Evolutionary conservation across 2,113 vertebrate species (phyloP).

Genomic region (Edolisoma coerulescens): DNA sequence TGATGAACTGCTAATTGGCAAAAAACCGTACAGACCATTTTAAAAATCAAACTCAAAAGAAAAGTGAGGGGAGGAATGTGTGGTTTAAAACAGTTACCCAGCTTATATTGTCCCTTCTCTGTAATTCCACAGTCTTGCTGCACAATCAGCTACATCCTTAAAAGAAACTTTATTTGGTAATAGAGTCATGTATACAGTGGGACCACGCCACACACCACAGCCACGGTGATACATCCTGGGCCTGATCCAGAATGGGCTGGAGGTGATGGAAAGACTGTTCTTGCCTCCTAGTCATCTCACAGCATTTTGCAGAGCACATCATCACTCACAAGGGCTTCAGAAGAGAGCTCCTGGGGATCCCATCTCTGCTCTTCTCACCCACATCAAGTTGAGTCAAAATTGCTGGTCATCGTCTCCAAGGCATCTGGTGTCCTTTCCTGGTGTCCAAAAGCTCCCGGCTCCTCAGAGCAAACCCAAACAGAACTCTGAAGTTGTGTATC

Average conservation of each 20-base stretch:
- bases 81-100: background rate
- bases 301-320: background rate
- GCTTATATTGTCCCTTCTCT: background rate
- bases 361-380: background rate
- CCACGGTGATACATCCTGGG: background rate
- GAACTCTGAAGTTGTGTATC: background rate
- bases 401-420: background rate
- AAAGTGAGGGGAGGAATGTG: background rate
- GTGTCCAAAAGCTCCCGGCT: background rate
- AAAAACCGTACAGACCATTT: background rate
- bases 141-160: background rate
- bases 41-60: background rate
- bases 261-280: background rate
- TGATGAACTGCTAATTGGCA: background rate
- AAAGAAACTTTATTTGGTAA: background rate
- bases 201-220: background rate
- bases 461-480: background rate
- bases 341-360: background rate
- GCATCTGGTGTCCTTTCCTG: background rate
- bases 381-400: background rate
- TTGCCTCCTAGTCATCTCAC: background rate
- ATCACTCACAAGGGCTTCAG: rapidly evolving
- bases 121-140: background rate
- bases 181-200: background rate
- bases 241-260: background rate